These are phyloP conservation scores for Cantharis rufa DNA, from an alignment of 2,888 invertebrate genomes.

Conservation along the genomic window DNA sequence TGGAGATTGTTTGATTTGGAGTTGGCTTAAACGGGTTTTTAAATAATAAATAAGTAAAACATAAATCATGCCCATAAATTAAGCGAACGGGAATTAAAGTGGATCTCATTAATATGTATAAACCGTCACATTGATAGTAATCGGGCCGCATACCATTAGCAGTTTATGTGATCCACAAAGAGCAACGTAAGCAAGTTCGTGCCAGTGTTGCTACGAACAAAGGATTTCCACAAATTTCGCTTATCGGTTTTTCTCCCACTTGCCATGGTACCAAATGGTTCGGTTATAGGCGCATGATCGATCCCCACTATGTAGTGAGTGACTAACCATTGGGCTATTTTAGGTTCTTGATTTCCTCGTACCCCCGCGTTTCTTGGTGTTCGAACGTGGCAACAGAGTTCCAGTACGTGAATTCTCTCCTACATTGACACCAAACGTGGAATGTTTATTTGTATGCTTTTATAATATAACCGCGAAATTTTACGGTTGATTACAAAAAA, in stretches of 20 bases:
- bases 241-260: conserved; percentile 25
- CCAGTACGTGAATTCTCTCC: conserved; percentile 22
- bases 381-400: conserved; percentile 18
- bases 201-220: conserved; percentile 14
- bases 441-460: conserved; percentile 7
- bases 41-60: neutral
- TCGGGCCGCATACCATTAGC: conserved; percentile 17
- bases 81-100: neutral
- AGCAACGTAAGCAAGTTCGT: conserved; percentile 25
- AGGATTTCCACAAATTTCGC: conserved; percentile 31
- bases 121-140: neutral
- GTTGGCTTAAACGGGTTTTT: neutral
- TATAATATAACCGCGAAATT: neutral
- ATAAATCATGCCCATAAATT: neutral
- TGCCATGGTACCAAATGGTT: conserved; percentile 32
- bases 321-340: conserved; percentile 27
- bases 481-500: neutral
- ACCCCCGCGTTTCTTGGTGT: conserved; percentile 18
- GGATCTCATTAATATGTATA: neutral
- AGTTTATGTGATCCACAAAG: conserved; percentile 20
- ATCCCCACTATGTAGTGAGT: conserved; percentile 22
- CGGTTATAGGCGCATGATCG: conserved; percentile 20
- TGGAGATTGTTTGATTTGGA: neutral
- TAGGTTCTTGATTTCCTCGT: conserved; percentile 10
- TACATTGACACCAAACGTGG: conserved; percentile 21